A percentile compares a stretch with the other conserved stretches of the same genome.
These are phyloP conservation scores for Eristalinus sepulchralis DNA, from an alignment of 2,888 invertebrate species.

Conservation along the genomic window DNA sequence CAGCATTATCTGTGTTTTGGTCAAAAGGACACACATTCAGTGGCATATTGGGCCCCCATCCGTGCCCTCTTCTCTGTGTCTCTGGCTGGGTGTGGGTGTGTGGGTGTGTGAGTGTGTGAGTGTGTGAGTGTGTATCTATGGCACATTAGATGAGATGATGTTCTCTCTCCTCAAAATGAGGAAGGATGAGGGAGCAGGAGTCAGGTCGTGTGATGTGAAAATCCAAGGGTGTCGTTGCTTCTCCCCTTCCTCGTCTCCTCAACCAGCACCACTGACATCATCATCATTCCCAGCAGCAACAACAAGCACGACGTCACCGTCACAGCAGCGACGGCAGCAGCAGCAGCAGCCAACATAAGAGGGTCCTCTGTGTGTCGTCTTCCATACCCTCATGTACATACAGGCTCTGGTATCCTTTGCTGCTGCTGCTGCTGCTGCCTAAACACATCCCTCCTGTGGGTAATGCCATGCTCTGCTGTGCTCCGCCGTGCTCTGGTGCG, in stretches of 20 bases:
- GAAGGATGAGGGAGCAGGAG: background rate
- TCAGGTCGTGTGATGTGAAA: slow-evolving; percentile 23
- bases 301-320: slow-evolving; percentile 4
- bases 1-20: slow-evolving; percentile 66
- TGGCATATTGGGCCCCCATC: slow-evolving; percentile 24
- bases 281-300: background rate
- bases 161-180: slow-evolving; percentile 11
- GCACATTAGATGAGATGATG: slow-evolving; percentile 49
- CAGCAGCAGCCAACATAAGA: slow-evolving; percentile 51
- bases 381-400: slow-evolving; percentile 44
- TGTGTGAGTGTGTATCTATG: slow-evolving; percentile 9
- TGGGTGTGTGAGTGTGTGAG: slow-evolving; percentile 8
- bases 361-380: slow-evolving; percentile 43
- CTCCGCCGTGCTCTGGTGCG: background rate
- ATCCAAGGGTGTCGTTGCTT: slow-evolving; percentile 37
- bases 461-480: slow-evolving; percentile 14
- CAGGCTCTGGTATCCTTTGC: slow-evolving; percentile 10
- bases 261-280: background rate
- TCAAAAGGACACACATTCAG: slow-evolving; percentile 60
- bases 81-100: background rate
- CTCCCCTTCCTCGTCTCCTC: background rate
- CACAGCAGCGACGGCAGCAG: slow-evolving; percentile 2
- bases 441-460: slow-evolving; percentile 67
- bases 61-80: background rate
- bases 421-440: slow-evolving; percentile 15